Base-by-base conservation (phyloP, 2,797 vertebrate species). In the Meriones psammophilus region DNA sequence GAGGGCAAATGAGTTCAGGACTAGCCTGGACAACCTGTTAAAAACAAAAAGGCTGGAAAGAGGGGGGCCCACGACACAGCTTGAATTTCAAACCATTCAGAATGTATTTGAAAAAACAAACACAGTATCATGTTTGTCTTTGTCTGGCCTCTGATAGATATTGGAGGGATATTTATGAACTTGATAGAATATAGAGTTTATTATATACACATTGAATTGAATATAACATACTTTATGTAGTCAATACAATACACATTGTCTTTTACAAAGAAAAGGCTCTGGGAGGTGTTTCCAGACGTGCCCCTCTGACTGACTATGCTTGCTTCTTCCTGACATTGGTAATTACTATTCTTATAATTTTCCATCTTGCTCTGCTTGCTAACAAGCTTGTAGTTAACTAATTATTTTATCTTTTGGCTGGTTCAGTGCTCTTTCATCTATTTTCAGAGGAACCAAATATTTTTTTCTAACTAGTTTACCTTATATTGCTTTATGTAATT, bases 401-500 rank as follows among this genome's bases (percentile, higher is more conserved):
- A 83, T 33, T 50, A 73, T 88, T 78, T 69, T 68, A 86, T 73
- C 24, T 58, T 66, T 83, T 30, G 73, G 39, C n/a, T 74, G 20
- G 12, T 71, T 88, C 39, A 22, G 22, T 84, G 42, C 22, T 28
- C 66, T 73, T 87, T 6, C 77, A 95, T 85, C 78, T 91, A n/a
- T 80, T 69, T 94, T 58, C 50, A 74, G 80, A 96, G 77, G 39
- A 7, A 91, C 26, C 60, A 68, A 80, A 12, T 28, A 80, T 74
- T 88, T 92, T 79, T 73, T 78, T 50, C n/a, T 71, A 26, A n/a
- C 28, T 88, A 64, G 26, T 91, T 76, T 76, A 88, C 18, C 68
- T 88, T 81, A 50, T 30, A 5, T 58, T 84, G 30, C 66, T 74
- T 92, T 64, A 58, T 26, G 14, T 76, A 91, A 92, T 85, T 96